Evolutionary conservation across 1,140 invertebrate genomes (phyloP), one percentile per base, ranked within the genome.

Genomic region (Rhopalosiphum maidis): DNA sequence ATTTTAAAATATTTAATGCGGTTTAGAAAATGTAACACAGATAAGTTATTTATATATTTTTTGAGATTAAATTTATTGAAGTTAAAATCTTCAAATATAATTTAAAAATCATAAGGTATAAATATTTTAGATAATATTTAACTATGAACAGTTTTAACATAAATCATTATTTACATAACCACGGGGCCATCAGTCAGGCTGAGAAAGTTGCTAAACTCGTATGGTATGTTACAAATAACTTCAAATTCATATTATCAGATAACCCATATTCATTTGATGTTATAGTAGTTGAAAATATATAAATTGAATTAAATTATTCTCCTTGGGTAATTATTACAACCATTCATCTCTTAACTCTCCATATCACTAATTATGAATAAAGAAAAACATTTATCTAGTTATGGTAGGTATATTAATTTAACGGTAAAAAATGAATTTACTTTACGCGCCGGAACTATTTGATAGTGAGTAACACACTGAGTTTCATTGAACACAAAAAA

Each of bases 141-240:
- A 35, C 6, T 88, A 3, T 88, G 18, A n/a, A 68, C 60, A 30
- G 25, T 68, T 68, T 68, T 30, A 21, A 35, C 30, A 25, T 88
- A 23, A 48, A 88, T 35, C 35, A 23, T 89, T 25, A 89, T 90
- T 90, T 68, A n/a, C 54, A 68, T 21, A 68, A 68, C 25, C 55
- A 43, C 41, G 30, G 5, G 37, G 25, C 55, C 8, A 41, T 37
- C n/a, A 2, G 25, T 21, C 0, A 22, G 35, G 15, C 88, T 60
- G 43, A 68, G 89, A 90, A 90, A 68, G 55, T 90, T 43, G n/a
- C 54, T 11, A 90, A 68, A 90, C 54, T 60, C 68, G 89, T 90
- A 60, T 43, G 18, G 23, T 2, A 25, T 43, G 54, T 30, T 60
- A 68, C 54, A n/a, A 68, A 90, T 68, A 37, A 43, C 54, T 60